These are phyloP conservation scores for Gymnothorax javanicus DNA, from an alignment of 2,797 vertebrate species.

Conservation along the genomic window DNA sequence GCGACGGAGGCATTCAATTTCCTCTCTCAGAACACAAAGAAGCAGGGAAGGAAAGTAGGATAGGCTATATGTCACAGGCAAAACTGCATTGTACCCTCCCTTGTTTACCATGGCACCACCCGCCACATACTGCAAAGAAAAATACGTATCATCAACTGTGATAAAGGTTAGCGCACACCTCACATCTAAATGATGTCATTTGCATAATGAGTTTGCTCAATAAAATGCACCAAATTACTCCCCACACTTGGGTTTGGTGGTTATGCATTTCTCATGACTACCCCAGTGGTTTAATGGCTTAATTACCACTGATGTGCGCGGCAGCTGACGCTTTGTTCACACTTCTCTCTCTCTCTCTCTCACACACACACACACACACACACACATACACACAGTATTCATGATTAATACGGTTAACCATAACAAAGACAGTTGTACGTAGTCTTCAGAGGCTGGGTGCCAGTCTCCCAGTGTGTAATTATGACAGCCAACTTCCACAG, in stretches of 20 bases:
- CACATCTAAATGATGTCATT: not conserved
- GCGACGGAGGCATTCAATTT: conserved; percentile 27
- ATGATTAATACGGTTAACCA: not conserved
- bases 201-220: conserved; percentile 8
- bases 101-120: not conserved
- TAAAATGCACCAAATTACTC: not conserved
- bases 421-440: not conserved
- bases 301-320: not conserved
- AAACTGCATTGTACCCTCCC: not conserved
- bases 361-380: not conserved
- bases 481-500: no score
- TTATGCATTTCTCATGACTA: not conserved
- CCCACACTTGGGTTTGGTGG: not conserved
- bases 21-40: not conserved
- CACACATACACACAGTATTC: not conserved
- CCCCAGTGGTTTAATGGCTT: not conserved
- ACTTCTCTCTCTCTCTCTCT: no score
- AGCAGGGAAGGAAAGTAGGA: not conserved
- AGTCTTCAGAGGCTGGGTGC: not conserved
- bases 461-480: not conserved
- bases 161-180: not conserved
- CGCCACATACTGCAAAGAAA: not conserved
- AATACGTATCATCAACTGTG: not conserved
- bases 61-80: not conserved
- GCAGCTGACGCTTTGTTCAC: not conserved